Conservation (phyloP, 2,888 invertebrate species). For the Aromia moschata region DNA sequence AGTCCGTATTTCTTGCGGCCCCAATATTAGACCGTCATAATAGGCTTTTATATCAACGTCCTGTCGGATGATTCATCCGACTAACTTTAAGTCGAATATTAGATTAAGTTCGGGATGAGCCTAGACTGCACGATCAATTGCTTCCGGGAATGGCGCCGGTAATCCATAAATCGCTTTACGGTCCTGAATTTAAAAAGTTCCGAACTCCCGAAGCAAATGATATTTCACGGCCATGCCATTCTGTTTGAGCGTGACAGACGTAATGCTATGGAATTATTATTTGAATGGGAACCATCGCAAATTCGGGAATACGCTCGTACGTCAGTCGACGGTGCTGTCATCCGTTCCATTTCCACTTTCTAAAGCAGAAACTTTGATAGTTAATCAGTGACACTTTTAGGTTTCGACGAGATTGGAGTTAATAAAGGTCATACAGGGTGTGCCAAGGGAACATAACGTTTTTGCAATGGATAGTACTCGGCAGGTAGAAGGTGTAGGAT, state of each 20-base stretch:
- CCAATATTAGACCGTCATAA: too few relatives aligned
- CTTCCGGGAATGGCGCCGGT: conserved; percentile 2
- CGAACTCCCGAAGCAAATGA: conserved; percentile 5
- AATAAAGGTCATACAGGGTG: too few relatives aligned
- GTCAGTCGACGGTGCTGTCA: too few relatives aligned
- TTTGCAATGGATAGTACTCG: too few relatives aligned
- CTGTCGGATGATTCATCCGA: conserved; percentile 28
- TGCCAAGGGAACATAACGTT: too few relatives aligned
- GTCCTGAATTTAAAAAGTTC: conserved; percentile 17
- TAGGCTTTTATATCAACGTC: conserved; percentile 25
- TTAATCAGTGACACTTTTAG: too few relatives aligned
- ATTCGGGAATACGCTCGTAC: background rate
- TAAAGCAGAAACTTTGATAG: too few relatives aligned
- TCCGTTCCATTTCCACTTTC: too few relatives aligned
- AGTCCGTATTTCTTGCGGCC: too few relatives aligned
- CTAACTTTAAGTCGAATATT: conserved; percentile 30
- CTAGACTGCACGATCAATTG: conserved; percentile 30
- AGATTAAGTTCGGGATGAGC: conserved; percentile 29
- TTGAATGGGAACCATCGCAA: background rate
- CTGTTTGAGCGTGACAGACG: conserved; percentile 14
- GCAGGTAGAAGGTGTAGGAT: too few relatives aligned
- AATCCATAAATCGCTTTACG: conserved; percentile 16
- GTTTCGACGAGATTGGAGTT: too few relatives aligned
- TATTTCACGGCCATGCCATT: conserved; percentile 10
- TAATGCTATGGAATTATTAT: conserved; percentile 7